Evolutionary conservation across 1,140 invertebrate genomes (phyloP).

Genomic region (Heliconius melpomene): DNA sequence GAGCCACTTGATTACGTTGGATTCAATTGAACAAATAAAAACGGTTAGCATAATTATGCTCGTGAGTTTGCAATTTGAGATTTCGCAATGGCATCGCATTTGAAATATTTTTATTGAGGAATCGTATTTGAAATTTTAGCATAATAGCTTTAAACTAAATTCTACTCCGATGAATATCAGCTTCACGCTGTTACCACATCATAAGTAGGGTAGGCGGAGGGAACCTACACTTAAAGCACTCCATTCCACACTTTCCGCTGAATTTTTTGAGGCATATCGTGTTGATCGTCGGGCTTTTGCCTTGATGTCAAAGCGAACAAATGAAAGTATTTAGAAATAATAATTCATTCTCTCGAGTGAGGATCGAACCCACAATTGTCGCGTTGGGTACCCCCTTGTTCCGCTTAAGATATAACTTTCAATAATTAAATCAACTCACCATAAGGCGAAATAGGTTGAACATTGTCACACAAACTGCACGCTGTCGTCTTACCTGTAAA

Average conservation of each 20-base stretch:
- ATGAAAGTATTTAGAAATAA: no score
- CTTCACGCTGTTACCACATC: no score
- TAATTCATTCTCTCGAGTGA: no score
- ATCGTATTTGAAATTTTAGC: not conserved
- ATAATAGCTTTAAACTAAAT: not conserved
- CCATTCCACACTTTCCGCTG: no score
- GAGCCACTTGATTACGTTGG: slow-evolving; percentile 64
- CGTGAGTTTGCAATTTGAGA: slow-evolving; percentile 2
- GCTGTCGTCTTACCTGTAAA: slow-evolving; percentile 71
- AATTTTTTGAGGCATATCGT: no score
- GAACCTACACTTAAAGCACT: no score
- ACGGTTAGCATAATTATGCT: slow-evolving; percentile 68
- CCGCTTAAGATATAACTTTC: not conserved
- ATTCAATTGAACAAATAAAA: slow-evolving; percentile 71
- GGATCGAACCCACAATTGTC: no score
- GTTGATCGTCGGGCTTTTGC: no score
- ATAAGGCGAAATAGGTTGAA: slow-evolving; percentile 45
- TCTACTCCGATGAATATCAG: not conserved
- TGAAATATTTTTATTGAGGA: not conserved
- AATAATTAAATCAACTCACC: slow-evolving; percentile 48
- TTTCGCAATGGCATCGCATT: not conserved
- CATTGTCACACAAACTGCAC: slow-evolving; percentile 59
- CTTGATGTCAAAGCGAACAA: no score
- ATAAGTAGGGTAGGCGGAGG: no score
- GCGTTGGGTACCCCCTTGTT: no score